These are phyloP conservation scores for Ceratothoa steindachneri DNA, from an alignment of 2,888 invertebrate species.

Conservation along the genomic window DNA sequence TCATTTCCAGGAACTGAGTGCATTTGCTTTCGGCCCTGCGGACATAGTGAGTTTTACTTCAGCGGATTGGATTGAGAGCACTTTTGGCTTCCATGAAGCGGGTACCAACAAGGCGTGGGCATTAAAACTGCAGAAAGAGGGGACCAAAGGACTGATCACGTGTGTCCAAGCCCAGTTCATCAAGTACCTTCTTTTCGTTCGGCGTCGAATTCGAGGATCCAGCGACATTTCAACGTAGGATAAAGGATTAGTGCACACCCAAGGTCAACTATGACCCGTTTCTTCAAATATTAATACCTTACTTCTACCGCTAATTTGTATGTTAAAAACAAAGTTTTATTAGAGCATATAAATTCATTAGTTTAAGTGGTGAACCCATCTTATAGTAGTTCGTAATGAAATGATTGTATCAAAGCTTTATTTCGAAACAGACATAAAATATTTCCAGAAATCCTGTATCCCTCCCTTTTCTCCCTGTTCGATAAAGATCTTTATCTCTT, in stretches of 20 bases:
- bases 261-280: too few species aligned
- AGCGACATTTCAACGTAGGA: conserved; percentile 22
- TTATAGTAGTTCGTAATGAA: too few species aligned
- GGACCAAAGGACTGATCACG: conserved; percentile 31
- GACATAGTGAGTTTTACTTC: conserved; percentile 9
- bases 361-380: too few species aligned
- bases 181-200: conserved; percentile 29
- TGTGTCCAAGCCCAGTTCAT: conserved; percentile 36
- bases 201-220: conserved; percentile 15
- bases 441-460: too few species aligned
- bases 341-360: too few species aligned
- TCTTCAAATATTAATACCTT: too few species aligned
- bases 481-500: too few species aligned
- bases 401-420: too few species aligned
- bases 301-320: neutral
- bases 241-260: neutral
- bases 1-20: conserved; percentile 23
- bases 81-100: conserved; percentile 28
- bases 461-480: too few species aligned
- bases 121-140: conserved; percentile 7
- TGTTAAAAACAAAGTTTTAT: neutral
- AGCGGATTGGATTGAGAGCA: conserved; percentile 26
- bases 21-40: conserved; percentile 19
- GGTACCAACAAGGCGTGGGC: conserved; percentile 19
- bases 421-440: too few species aligned